A percentile compares a stretch with the other conserved stretches of the same genome.
Evolutionary conservation across 2,888 invertebrate genomes (phyloP).

Genomic region (Tineola bisselliella): DNA sequence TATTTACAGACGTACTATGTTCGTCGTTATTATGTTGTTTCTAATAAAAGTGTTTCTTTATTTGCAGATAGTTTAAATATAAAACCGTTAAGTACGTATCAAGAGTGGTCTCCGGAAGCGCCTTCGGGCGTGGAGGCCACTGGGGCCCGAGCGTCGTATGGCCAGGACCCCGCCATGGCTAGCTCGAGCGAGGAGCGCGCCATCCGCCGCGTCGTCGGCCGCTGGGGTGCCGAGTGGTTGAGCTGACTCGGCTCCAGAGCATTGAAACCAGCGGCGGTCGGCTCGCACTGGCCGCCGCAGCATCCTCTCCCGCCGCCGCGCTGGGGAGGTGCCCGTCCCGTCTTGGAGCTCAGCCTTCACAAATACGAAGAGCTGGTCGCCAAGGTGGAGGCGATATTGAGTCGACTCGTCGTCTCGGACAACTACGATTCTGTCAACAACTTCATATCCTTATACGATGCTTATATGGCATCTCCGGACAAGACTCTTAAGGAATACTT

Average conservation of each 20-base stretch:
- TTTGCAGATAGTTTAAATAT: slow-evolving; percentile 62
- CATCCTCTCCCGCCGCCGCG: slow-evolving; percentile 59
- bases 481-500: slow-evolving; percentile 78
- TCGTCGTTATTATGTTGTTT: no score
- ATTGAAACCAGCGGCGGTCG: slow-evolving; percentile 28
- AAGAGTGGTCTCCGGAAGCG: slow-evolving; percentile 59
- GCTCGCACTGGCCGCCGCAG: slow-evolving; percentile 53
- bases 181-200: slow-evolving; percentile 57
- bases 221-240: slow-evolving; percentile 96
- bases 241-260: slow-evolving; percentile 87
- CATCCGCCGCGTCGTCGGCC: slow-evolving; percentile 73
- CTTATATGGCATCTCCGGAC: slow-evolving; percentile 74
- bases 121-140: slow-evolving; percentile 49
- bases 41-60: no score
- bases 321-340: slow-evolving; percentile 59
- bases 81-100: slow-evolving; percentile 65
- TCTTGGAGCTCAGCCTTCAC: slow-evolving; percentile 77
- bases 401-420: slow-evolving; percentile 84
- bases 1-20: no score
- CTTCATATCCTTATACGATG: slow-evolving; percentile 76
- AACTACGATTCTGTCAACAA: slow-evolving; percentile 92
- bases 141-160: slow-evolving; percentile 35
- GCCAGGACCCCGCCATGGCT: slow-evolving; percentile 31
- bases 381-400: slow-evolving; percentile 83
- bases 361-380: slow-evolving; percentile 86